A percentile compares a stretch with the other conserved stretches of the same genome.
Evolutionary conservation across 2,113 vertebrate genomes (phyloP).

Genomic region (Fregetta grallaria): DNA sequence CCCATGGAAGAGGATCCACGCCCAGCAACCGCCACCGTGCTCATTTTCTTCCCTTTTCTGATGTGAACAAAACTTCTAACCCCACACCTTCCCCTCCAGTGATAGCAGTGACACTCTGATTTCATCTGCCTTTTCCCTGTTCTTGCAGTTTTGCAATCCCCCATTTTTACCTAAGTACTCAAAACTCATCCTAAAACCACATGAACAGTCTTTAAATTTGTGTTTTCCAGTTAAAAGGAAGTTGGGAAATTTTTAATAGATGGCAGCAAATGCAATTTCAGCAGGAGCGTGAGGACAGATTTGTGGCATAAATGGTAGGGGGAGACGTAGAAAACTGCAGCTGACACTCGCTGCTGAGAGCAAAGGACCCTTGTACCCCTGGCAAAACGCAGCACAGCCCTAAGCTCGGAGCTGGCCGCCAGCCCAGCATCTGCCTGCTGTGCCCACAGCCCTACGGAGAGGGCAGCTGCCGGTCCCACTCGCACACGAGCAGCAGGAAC

Average conservation of each 20-base stretch:
- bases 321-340: neutral
- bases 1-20: neutral
- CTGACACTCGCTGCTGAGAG: neutral
- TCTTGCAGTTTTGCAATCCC: neutral
- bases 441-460: neutral
- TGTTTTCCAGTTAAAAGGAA: neutral
- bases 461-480: neutral
- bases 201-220: neutral
- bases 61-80: neutral
- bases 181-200: neutral
- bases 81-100: too few relatives aligned
- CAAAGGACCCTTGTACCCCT: neutral
- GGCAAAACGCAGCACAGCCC: neutral
- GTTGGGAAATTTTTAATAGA: too few relatives aligned
- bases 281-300: neutral
- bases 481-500: neutral
- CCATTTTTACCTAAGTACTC: neutral
- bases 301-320: neutral
- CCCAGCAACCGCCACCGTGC: rapidly evolving
- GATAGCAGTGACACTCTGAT: neutral
- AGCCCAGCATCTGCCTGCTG: neutral
- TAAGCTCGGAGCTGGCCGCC: neutral
- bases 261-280: neutral
- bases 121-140: neutral
- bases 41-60: neutral